A percentile compares a stretch with the other conserved stretches of the same genome.
These are phyloP conservation scores for Corythoichthys haematopterus DNA, from an alignment of 2,113 vertebrate genomes.

Conservation along the genomic window DNA sequence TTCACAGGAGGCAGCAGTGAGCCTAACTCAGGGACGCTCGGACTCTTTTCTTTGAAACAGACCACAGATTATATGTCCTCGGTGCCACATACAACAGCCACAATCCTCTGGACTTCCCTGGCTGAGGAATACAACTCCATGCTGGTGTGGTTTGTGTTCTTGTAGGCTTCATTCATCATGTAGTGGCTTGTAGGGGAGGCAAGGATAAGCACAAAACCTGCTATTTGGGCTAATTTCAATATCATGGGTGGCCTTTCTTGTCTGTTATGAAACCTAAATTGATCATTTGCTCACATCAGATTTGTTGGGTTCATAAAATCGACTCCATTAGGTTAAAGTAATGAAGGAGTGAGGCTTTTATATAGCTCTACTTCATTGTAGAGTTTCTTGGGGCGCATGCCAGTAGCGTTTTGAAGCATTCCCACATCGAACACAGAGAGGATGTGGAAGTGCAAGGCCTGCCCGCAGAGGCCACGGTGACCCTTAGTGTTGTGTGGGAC, in stretches of 20 bases:
- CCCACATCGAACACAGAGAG: constrained; percentile 64
- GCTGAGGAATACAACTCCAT: constrained; percentile 58
- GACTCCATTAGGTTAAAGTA: constrained; percentile 5
- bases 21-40: constrained; percentile 40
- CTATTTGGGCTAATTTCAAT: constrained; percentile 42
- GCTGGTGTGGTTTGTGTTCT: constrained; percentile 57
- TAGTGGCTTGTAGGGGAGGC: constrained; percentile 59
- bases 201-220: constrained; percentile 39
- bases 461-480: constrained; percentile 63
- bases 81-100: constrained; percentile 65
- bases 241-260: constrained; percentile 41
- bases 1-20: constrained; percentile 57
- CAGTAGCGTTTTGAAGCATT: constrained; percentile 54
- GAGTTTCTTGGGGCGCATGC: constrained; percentile 62
- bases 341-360: constrained; percentile 35
- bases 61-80: constrained; percentile 67
- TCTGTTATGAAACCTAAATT: constrained; percentile 49
- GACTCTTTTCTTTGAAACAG: constrained; percentile 52
- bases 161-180: constrained; percentile 52
- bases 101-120: constrained; percentile 66
- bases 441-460: constrained; percentile 60
- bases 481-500: constrained; percentile 46
- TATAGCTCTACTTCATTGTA: constrained; percentile 41
- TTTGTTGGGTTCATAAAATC: constrained; percentile 34
- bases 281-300: constrained; percentile 40